phyloP scores from a whole-genome alignment of 2,113 vertebrate genomes.

The Mola mola region DNA sequence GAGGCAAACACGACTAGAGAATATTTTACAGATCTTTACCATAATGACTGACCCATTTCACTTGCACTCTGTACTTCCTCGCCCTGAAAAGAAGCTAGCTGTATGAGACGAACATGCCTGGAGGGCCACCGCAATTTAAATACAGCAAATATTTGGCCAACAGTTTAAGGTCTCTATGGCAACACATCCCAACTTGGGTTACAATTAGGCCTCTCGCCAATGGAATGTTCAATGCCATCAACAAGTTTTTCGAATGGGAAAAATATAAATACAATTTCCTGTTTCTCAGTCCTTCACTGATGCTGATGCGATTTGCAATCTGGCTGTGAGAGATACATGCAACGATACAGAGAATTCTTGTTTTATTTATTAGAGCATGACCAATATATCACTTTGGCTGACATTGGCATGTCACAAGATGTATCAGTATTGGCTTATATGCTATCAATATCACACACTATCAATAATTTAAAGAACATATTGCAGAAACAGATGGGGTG shows the following conservation, averaged over 20 bases:
- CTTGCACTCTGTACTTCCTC: slow-evolving; percentile 17
- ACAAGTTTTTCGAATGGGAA: neutral
- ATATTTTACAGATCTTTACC: neutral
- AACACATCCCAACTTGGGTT: slow-evolving; percentile 62
- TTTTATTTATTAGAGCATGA: too few species aligned
- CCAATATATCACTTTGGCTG: too few species aligned
- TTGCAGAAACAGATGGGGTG: too few species aligned
- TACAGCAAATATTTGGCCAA: slow-evolving; percentile 73
- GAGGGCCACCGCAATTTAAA: slow-evolving; percentile 20
- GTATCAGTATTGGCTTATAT: too few species aligned
- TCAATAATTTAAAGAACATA: too few species aligned
- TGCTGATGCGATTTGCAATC: too few species aligned
- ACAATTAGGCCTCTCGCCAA: slow-evolving; percentile 5
- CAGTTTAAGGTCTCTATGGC: slow-evolving; percentile 52
- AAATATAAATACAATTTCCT: too few species aligned
- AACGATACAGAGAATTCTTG: too few species aligned
- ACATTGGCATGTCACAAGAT: too few species aligned
- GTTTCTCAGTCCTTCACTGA: too few species aligned
- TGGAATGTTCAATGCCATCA: neutral
- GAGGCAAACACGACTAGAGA: neutral
- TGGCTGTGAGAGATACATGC: too few species aligned
- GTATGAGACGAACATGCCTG: slow-evolving; percentile 29
- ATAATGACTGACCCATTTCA: neutral
- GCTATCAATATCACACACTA: too few species aligned
- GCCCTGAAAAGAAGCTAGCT: slow-evolving; percentile 34